Evolutionary conservation across 2,113 vertebrate species (phyloP).

Genomic region (Pipa parva): DNA sequence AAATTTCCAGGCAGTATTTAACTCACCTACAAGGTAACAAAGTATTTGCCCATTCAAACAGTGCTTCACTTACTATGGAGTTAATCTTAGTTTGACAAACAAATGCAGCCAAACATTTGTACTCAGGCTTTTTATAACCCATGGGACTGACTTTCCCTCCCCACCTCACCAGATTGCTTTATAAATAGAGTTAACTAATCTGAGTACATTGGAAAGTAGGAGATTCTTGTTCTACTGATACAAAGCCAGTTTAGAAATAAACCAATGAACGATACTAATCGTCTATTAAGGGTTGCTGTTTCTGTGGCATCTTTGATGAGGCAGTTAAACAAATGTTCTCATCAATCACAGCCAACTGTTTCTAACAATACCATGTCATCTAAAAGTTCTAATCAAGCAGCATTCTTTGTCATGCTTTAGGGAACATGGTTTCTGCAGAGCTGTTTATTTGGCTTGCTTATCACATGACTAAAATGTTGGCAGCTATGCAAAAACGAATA

Average conservation of each 20-base stretch:
- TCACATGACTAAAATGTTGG: constrained; percentile 25
- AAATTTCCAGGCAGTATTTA: background rate
- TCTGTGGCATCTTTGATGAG: constrained; percentile 19
- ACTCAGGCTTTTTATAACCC: background rate
- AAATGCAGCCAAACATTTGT: background rate
- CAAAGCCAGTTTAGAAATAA: constrained; percentile 25
- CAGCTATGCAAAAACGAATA: constrained; percentile 23
- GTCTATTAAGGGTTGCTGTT: constrained; percentile 31
- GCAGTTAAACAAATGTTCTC: constrained; percentile 20
- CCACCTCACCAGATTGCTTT: constrained; percentile 5
- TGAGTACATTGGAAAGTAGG: constrained; percentile 11
- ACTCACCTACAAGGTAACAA: too few species aligned
- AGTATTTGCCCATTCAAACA: too few species aligned
- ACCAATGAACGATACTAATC: constrained; percentile 21
- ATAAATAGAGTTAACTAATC: constrained; percentile 27
- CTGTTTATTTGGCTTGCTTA: constrained; percentile 8
- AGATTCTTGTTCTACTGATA: constrained; percentile 3
- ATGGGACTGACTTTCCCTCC: background rate
- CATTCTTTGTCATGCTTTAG: constrained; percentile 4
- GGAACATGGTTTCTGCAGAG: constrained; percentile 5
- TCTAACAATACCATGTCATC: constrained; percentile 14
- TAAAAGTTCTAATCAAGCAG: constrained; percentile 13
- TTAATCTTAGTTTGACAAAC: background rate
- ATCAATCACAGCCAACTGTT: constrained; percentile 17
- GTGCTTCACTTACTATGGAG: background rate